phyloP scores from a whole-genome alignment of 2,888 invertebrate species.

The Tachina grossa region DNA sequence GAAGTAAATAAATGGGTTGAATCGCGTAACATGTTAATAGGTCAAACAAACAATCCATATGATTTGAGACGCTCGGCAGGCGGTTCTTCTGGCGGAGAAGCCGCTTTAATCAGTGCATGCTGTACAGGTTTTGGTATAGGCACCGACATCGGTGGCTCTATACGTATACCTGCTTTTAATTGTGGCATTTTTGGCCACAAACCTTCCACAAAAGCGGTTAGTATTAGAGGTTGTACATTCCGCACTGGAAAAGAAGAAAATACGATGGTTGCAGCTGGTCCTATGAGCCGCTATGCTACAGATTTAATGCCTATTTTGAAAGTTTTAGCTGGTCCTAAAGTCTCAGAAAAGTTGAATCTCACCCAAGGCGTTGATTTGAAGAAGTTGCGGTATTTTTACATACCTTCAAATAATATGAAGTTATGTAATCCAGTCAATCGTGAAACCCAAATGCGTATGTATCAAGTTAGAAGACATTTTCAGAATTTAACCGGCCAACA shows the following conservation, averaged over 20 bases:
- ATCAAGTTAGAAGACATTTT: conserved; percentile 84
- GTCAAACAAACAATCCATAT: conserved; percentile 96
- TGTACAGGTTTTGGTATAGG: conserved; percentile 93
- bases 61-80: conserved; percentile 92
- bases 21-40: conserved; percentile 93
- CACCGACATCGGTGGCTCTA: conserved; percentile 98
- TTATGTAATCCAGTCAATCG: conserved; percentile 88
- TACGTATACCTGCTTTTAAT: conserved; percentile 93
- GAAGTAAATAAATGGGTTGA: conserved; percentile 97
- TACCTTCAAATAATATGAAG: conserved; percentile 89
- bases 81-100: conserved; percentile 96
- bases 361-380: conserved; percentile 86
- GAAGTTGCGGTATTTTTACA: conserved; percentile 89
- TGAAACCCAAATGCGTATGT: conserved; percentile 87
- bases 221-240: conserved; percentile 87
- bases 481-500: conserved; percentile 78
- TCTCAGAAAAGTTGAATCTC: conserved; percentile 84
- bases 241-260: conserved; percentile 87
- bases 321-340: conserved; percentile 83
- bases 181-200: conserved; percentile 94
- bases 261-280: conserved; percentile 93
- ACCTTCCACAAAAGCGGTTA: conserved; percentile 85
- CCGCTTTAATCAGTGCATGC: conserved; percentile 88
- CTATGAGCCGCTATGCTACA: conserved; percentile 89
- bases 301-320: conserved; percentile 92